phyloP scores from a whole-genome alignment of 2,888 invertebrate species.

The Ariolimax columbianus region DNA sequence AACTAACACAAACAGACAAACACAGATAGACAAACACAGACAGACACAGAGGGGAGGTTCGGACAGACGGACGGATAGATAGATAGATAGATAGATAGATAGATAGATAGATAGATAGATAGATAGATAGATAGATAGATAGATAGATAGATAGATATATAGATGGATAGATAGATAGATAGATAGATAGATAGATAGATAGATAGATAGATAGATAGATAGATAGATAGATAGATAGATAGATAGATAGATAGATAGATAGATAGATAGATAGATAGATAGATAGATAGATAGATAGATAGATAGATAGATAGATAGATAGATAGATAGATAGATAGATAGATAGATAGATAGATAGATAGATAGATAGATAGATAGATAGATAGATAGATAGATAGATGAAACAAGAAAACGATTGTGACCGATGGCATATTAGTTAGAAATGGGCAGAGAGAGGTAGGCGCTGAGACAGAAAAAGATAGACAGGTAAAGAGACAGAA shows the following conservation, averaged over 20 bases:
- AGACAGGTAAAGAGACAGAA: no score
- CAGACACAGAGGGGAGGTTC: no score
- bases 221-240: constrained; percentile 14
- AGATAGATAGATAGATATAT: no score
- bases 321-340: background rate
- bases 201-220: constrained; percentile 14
- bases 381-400: background rate
- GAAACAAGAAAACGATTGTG: no score
- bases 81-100: no score
- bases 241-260: constrained; percentile 14
- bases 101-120: constrained; percentile 14
- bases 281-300: constrained; percentile 14
- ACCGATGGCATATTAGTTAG: no score
- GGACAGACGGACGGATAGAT: no score
- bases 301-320: constrained; percentile 12
- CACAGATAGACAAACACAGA: no score
- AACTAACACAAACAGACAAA: no score
- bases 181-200: constrained; percentile 14
- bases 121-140: constrained; percentile 14
- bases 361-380: background rate
- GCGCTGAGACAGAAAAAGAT: no score
- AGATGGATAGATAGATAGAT: no score
- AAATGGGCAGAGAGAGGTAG: background rate
- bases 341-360: background rate
- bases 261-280: constrained; percentile 14